These are phyloP conservation scores for Tichodroma muraria DNA, from an alignment of 2,113 vertebrate species.

Conservation along the genomic window DNA sequence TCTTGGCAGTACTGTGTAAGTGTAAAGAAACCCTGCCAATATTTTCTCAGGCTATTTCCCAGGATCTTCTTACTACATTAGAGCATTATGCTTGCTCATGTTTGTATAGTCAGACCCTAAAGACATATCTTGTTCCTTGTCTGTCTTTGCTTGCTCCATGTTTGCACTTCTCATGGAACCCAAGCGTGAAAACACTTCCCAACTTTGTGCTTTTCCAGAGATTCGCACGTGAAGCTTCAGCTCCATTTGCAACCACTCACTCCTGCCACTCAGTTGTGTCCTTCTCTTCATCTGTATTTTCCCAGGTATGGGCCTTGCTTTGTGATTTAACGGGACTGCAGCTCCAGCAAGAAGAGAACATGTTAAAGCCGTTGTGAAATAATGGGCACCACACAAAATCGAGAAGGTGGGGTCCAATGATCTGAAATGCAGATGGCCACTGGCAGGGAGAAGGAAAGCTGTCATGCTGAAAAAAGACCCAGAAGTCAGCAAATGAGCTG, in stretches of 20 bases:
- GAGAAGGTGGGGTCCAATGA: neutral
- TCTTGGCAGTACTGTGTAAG: neutral
- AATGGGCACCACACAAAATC: neutral
- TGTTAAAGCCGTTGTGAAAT: neutral
- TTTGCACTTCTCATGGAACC: neutral
- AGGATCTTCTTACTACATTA: neutral
- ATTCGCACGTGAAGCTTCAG: neutral
- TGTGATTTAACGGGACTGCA: neutral
- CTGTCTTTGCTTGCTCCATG: neutral
- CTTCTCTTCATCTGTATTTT: neutral
- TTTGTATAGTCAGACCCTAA: neutral
- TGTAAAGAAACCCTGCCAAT: neutral
- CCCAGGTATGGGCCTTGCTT: neutral
- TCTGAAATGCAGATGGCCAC: slow-evolving; percentile 1
- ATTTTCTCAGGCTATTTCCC: neutral
- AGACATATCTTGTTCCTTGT: neutral
- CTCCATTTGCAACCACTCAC: neutral
- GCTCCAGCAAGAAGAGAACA: neutral
- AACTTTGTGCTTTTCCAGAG: neutral
- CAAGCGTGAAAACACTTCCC: neutral
- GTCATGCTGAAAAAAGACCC: neutral
- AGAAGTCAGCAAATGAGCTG: neutral
- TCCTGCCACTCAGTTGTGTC: neutral
- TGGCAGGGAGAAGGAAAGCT: neutral
- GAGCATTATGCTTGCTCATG: neutral